Evolutionary conservation across 2,888 invertebrate species (phyloP), one percentile per base, ranked within the genome.

Genomic region (Morinoia aosen): DNA sequence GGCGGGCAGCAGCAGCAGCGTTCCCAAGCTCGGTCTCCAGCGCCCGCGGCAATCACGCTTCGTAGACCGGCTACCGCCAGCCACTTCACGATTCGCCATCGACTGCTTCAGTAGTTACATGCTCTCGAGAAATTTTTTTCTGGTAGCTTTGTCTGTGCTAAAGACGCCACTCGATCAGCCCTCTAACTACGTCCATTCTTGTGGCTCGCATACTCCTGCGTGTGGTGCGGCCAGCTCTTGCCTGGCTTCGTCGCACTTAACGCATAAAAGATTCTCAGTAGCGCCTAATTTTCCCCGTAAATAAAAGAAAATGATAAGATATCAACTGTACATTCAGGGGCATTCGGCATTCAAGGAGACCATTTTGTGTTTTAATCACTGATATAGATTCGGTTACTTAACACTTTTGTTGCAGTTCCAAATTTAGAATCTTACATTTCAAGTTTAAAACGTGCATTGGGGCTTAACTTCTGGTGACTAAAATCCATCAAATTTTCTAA

Each of bases 21-120:
- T 57, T 93, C 93, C 93, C 93, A 93, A 57, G 93, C 56, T 33
- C 12, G 7, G 57, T 57, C 8, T 48, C 11, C 0, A 19, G 93
- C 33, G 93, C 93, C 93, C 57, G 19, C 8, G 93, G 93, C 93
- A 33, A 93, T 93, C 93, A 93, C 93, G 93, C 93, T 93, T 57
- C 93, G 33, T 25, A 56, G 58, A 93, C 93, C 58, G n/a, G 93
- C 93, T 93, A 93, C 93, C 93, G 93, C 93, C 76, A n/a, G 57
- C 56, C 58, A 48, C 93, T 93, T 93, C 93, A 93, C 93, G 93
- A 93, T 57, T 93, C 93, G 57, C 56, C 93, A 93, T 93, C 56
- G 93, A 93, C 93, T 93, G 93, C 93, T 93, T 93, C 93, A 93
- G 93, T 93, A 93, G 93, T 93, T 93, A 93, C 58, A 93, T 93